These are phyloP conservation scores for Sphenodon punctatus DNA, from an alignment of 2,797 vertebrate species.

Conservation along the genomic window DNA sequence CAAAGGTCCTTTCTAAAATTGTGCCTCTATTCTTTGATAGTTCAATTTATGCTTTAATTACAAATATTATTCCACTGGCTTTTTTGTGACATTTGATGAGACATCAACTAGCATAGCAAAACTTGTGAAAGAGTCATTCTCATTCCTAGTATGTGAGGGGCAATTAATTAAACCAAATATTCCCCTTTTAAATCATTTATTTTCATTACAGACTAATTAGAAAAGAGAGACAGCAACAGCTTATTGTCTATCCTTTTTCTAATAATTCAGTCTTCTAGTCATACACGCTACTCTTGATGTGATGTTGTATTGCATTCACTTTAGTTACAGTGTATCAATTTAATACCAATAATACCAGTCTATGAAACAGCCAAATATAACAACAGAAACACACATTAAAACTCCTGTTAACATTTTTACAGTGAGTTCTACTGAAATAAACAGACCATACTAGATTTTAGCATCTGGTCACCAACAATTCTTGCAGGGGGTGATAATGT, in stretches of 20 bases:
- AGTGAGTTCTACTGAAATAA: slow-evolving; percentile 47
- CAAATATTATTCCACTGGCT: no score
- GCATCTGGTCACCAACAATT: slow-evolving; percentile 60
- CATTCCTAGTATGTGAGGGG: no score
- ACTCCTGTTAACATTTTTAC: slow-evolving; percentile 56
- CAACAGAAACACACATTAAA: slow-evolving; percentile 29
- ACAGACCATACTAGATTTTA: slow-evolving; percentile 36
- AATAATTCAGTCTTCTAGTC: neutral
- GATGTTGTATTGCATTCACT: neutral
- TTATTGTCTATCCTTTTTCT: neutral
- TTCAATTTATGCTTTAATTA: no score
- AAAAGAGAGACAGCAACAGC: no score
- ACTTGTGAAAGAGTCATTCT: no score
- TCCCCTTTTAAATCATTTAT: no score
- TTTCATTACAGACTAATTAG: no score
- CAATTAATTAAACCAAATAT: no score
- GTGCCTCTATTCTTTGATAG: no score
- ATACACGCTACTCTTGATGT: neutral
- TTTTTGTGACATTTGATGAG: no score
- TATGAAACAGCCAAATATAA: slow-evolving; percentile 29
- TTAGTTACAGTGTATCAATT: slow-evolving; percentile 30
- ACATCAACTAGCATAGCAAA: no score
- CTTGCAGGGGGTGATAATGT: slow-evolving; percentile 47
- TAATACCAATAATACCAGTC: slow-evolving; percentile 8
- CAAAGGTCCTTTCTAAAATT: no score